Percentiles rank a stretch among this genome's conserved stretches.
Conservation (phyloP, 2,888 invertebrate species). For the Cosmia pyralina region DNA sequence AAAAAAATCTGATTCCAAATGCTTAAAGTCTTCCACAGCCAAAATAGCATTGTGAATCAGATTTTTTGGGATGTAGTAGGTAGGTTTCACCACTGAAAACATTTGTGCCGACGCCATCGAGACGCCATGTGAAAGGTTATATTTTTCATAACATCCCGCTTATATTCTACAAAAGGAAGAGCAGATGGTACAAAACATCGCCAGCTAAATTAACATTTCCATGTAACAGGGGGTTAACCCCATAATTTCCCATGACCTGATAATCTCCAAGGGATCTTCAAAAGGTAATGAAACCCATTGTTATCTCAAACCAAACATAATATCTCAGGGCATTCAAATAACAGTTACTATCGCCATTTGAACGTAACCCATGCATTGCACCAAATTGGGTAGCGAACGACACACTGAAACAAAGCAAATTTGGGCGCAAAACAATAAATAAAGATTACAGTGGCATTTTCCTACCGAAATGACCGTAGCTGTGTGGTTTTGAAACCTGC, state of each 20-base stretch:
- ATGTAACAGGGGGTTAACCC: background rate
- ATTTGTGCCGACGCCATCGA: too few species aligned
- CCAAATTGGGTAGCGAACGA: slow-evolving; percentile 54
- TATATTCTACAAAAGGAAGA: background rate
- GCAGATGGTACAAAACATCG: background rate
- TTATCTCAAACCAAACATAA: background rate
- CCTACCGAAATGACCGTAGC: slow-evolving; percentile 62
- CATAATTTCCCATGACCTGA: background rate
- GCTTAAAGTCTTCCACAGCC: background rate
- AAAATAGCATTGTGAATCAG: too few species aligned
- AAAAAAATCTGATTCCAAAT: background rate
- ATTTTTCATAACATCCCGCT: too few species aligned
- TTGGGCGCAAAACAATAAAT: slow-evolving; percentile 66
- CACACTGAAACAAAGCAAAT: slow-evolving; percentile 64
- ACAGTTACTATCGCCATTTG: slow-evolving; percentile 40
- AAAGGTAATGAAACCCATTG: background rate
- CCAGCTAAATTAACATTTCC: background rate
- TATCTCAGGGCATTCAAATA: slow-evolving; percentile 47
- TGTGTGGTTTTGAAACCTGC: slow-evolving; percentile 42
- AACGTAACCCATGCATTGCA: slow-evolving; percentile 53
- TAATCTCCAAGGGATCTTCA: background rate
- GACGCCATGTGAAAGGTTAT: too few species aligned
- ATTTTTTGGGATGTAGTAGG: too few species aligned
- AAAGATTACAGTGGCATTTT: slow-evolving; percentile 68
- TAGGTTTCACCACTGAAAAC: too few species aligned